Conservation (phyloP, 2,888 invertebrate species). For the Antheraea assamensis region DNA sequence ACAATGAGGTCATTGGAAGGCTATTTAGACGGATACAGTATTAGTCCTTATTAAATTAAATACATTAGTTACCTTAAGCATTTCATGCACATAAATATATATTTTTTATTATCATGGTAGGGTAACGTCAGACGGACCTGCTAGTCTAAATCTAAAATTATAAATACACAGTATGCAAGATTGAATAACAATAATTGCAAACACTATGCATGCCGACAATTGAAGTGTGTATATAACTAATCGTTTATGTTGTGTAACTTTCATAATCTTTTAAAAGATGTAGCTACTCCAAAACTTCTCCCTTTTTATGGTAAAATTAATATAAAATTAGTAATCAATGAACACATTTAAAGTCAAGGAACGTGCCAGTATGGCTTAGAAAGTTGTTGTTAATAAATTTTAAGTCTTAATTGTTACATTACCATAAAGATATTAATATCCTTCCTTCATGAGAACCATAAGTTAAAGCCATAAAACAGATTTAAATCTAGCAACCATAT, state of each 20-base stretch:
- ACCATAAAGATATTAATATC: background rate
- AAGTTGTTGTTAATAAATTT: slow-evolving; percentile 6
- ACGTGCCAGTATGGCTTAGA: background rate
- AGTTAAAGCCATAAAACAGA: background rate
- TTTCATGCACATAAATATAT: too few relatives aligned
- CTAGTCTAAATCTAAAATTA: background rate
- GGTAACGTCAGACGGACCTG: too few relatives aligned
- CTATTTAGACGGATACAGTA: too few relatives aligned
- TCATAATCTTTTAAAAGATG: background rate
- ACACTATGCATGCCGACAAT: too few relatives aligned
- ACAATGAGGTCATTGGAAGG: too few relatives aligned
- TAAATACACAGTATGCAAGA: too few relatives aligned
- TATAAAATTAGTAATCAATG: background rate
- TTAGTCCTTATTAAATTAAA: too few relatives aligned
- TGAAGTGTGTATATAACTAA: background rate
- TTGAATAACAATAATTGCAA: too few relatives aligned
- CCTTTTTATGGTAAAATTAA: background rate
- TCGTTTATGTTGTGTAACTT: background rate
- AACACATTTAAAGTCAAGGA: background rate
- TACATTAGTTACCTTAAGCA: too few relatives aligned
- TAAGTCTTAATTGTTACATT: background rate
- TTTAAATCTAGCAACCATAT: slow-evolving; percentile 2
- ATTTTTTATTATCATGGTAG: too few relatives aligned
- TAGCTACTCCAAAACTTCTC: background rate
- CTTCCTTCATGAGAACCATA: background rate